phyloP scores from a whole-genome alignment of 2,113 vertebrate genomes.

The Paedocypris sp. region DNA sequence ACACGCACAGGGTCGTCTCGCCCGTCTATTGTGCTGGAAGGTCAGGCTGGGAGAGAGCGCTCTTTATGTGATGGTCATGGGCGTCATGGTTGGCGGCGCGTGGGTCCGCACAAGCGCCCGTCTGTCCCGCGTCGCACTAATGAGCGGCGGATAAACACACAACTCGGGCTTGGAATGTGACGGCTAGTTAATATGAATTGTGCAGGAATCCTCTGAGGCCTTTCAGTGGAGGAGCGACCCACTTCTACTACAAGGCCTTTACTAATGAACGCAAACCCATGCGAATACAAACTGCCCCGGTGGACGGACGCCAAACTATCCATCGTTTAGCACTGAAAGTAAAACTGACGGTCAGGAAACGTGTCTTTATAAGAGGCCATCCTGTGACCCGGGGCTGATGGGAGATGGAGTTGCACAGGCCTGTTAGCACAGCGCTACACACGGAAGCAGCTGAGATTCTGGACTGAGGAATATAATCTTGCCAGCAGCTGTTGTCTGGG shows the following conservation, averaged over 20 bases:
- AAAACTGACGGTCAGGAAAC: too few relatives aligned
- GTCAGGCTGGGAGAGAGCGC: constrained; percentile 15
- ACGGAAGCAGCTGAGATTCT: not conserved
- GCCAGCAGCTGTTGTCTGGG: not conserved
- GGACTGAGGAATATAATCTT: constrained; percentile 3
- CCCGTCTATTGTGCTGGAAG: constrained; percentile 6
- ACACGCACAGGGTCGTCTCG: not conserved
- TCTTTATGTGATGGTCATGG: constrained; percentile 30
- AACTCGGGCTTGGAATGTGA: constrained; percentile 7
- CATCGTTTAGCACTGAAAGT: too few relatives aligned
- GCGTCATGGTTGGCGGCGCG: constrained; percentile 11
- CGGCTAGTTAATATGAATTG: constrained; percentile 3
- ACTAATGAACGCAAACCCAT: too few relatives aligned
- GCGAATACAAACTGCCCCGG: too few relatives aligned
- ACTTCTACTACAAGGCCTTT: too few relatives aligned
- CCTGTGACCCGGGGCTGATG: too few relatives aligned
- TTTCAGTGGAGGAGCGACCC: too few relatives aligned
- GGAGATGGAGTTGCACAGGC: too few relatives aligned
- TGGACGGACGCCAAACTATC: too few relatives aligned
- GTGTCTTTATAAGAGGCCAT: too few relatives aligned
- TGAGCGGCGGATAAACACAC: constrained; percentile 17
- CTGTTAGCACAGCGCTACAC: too few relatives aligned
- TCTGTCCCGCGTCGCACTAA: not conserved
- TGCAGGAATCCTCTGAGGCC: not conserved
- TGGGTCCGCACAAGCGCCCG: constrained; percentile 2